Conservation (phyloP, 2,888 invertebrate genomes). For the Harmothoe impar region DNA sequence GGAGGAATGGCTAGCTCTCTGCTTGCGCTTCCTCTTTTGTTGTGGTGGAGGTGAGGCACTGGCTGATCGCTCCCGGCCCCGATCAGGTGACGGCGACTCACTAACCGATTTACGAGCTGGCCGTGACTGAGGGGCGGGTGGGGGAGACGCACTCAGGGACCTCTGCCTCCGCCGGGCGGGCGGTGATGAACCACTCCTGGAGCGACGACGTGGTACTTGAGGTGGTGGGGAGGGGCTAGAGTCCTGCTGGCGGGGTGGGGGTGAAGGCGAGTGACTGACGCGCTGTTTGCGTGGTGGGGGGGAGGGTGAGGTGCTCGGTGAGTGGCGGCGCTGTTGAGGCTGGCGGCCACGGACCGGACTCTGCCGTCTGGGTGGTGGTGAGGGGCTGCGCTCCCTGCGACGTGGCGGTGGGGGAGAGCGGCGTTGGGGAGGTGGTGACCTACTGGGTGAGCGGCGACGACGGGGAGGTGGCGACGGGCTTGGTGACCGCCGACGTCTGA, state of each 20-base stretch:
- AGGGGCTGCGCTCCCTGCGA: slow-evolving; percentile 40
- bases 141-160: slow-evolving; percentile 4
- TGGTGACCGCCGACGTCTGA: not conserved
- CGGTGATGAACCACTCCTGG: not conserved
- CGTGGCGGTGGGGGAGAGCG: slow-evolving; percentile 1
- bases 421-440: slow-evolving; percentile 48
- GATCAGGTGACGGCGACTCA: slow-evolving; percentile 18
- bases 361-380: not conserved
- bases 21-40: not conserved
- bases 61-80: not conserved
- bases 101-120: not conserved
- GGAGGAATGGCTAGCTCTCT: not conserved
- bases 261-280: slow-evolving; percentile 2
- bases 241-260: not conserved
- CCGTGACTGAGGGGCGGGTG: not conserved
- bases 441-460: not conserved
- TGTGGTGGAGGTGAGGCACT: slow-evolving; percentile 18
- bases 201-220: not conserved
- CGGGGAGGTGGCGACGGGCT: slow-evolving; percentile 49
- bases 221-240: slow-evolving; percentile 48
- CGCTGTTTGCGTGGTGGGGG: not conserved
- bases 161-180: slow-evolving; percentile 11
- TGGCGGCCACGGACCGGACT: slow-evolving; percentile 30
- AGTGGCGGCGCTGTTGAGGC: not conserved
- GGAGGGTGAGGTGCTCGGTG: not conserved